Conservation (phyloP, 2,888 invertebrate species). For the Patella depressa region DNA sequence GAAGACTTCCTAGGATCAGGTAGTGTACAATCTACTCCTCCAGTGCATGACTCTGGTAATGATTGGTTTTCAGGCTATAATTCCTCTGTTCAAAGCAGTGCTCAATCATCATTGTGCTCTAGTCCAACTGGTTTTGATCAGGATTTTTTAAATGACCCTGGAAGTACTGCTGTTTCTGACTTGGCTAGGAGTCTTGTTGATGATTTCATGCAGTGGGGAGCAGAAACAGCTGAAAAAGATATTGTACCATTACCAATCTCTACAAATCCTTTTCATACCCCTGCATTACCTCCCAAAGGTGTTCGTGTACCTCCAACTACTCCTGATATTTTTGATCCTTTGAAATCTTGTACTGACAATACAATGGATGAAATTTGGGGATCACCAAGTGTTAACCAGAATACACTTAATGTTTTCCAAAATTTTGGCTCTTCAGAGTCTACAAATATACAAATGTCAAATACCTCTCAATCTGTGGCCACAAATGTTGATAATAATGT, state of each 20-base stretch:
- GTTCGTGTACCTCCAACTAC: slow-evolving; percentile 21
- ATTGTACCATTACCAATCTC: slow-evolving; percentile 20
- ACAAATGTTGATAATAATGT: not conserved
- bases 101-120: slow-evolving; percentile 48
- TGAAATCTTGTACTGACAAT: slow-evolving; percentile 17
- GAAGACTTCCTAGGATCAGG: slow-evolving; percentile 46
- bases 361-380: slow-evolving; percentile 24
- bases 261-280: slow-evolving; percentile 39
- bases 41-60: slow-evolving; percentile 25
- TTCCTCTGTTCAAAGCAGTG: slow-evolving; percentile 43
- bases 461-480: not conserved
- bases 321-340: slow-evolving; percentile 29
- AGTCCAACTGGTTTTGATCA: slow-evolving; percentile 52
- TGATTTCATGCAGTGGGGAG: slow-evolving; percentile 53
- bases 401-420: slow-evolving; percentile 6
- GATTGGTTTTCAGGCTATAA: slow-evolving; percentile 38
- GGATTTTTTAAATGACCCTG: slow-evolving; percentile 37
- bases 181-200: slow-evolving; percentile 54
- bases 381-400: slow-evolving; percentile 17
- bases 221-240: slow-evolving; percentile 28
- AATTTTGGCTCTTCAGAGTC: not conserved
- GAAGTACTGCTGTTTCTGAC: slow-evolving; percentile 42
- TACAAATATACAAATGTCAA: not conserved
- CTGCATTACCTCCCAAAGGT: slow-evolving; percentile 30
- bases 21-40: slow-evolving; percentile 13